phyloP scores from a whole-genome alignment of 2,113 vertebrate genomes.

The Seriola aureovittata region DNA sequence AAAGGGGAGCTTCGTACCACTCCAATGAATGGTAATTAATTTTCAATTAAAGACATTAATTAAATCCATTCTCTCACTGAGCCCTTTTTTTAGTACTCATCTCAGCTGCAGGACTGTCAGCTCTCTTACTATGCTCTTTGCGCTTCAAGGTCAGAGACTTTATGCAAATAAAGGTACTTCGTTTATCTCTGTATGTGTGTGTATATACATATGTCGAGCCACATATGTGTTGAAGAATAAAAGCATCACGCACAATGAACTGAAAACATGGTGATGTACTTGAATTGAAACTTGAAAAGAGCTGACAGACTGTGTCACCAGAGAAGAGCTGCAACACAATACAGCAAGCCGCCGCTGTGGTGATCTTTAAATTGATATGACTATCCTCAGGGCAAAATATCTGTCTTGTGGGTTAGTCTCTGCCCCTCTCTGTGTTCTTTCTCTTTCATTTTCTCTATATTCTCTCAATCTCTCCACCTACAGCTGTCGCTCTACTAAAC shows the following conservation, averaged over 20 bases:
- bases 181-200: neutral
- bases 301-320: neutral
- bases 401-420: slow-evolving; percentile 37
- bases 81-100: slow-evolving; percentile 15
- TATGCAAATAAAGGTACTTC: slow-evolving; percentile 9
- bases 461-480: slow-evolving; percentile 37
- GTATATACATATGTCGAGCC: neutral
- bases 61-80: slow-evolving; percentile 50
- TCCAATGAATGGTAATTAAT: slow-evolving; percentile 69
- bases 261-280: neutral
- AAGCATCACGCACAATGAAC: slow-evolving; percentile 13
- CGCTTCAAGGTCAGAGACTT: slow-evolving; percentile 21
- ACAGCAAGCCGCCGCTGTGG: slow-evolving; percentile 17
- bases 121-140: slow-evolving; percentile 3
- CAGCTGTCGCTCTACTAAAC: slow-evolving; percentile 35
- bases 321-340: slow-evolving; percentile 27
- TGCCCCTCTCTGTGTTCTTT: slow-evolving; percentile 27
- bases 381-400: slow-evolving; percentile 60
- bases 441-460: slow-evolving; percentile 38
- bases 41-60: slow-evolving; percentile 76
- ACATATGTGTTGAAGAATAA: neutral
- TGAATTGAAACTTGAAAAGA: slow-evolving; percentile 22
- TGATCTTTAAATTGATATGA: slow-evolving; percentile 65
- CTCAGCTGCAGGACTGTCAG: slow-evolving; percentile 32
- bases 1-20: slow-evolving; percentile 32